Evolutionary conservation across 2,797 vertebrate genomes (phyloP).

Genomic region (Aphelocoma californica): DNA sequence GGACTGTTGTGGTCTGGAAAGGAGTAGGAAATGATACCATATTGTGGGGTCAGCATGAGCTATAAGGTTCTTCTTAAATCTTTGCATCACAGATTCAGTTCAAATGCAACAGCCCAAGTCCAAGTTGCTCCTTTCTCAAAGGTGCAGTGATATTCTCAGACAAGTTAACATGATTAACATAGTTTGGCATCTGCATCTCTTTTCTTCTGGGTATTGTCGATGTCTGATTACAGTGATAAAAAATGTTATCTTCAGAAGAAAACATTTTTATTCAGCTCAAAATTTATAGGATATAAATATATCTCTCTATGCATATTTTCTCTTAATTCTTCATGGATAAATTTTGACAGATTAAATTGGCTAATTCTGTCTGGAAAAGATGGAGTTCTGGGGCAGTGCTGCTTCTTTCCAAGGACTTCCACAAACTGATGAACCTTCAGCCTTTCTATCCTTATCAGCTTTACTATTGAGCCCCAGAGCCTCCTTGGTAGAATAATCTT

Average conservation of each 20-base stretch:
- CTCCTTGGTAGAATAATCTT: not conserved
- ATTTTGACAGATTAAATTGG: not conserved
- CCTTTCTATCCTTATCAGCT: not conserved
- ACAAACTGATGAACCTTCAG: not conserved
- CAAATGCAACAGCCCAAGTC: not conserved
- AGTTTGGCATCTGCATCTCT: not conserved
- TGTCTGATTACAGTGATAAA: not conserved
- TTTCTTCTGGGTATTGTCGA: not conserved
- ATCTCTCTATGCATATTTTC: not conserved
- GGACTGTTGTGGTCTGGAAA: not conserved
- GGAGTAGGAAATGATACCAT: not conserved
- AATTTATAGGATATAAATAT: not conserved
- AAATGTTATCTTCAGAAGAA: not conserved
- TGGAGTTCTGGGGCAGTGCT: not conserved
- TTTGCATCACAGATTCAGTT: not conserved
- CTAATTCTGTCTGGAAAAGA: not conserved
- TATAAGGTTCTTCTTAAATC: not conserved
- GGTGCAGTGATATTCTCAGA: not conserved
- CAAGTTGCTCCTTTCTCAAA: not conserved
- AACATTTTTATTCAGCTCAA: not conserved
- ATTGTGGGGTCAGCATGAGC: not conserved
- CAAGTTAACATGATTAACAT: not conserved
- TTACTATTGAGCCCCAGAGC: not conserved
- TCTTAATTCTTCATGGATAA: not conserved
- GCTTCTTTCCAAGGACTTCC: not conserved